Evolutionary conservation across 2,797 vertebrate genomes (phyloP).

Genomic region (Sparus aurata): DNA sequence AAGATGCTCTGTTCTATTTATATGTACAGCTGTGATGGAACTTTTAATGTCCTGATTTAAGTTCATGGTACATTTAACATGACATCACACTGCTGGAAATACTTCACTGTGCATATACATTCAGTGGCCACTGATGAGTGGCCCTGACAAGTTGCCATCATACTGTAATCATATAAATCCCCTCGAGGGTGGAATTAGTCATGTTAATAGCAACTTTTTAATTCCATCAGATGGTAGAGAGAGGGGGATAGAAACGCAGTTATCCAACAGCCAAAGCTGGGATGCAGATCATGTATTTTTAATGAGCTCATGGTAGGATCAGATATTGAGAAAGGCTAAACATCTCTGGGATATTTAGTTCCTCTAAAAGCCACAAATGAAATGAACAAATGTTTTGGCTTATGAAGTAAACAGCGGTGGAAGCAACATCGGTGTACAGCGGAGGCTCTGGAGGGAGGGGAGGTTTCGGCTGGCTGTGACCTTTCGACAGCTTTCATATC

Average conservation of each 20-base stretch:
- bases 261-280: conserved; percentile 70
- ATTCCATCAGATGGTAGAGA: conserved; percentile 66
- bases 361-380: conserved; percentile 77
- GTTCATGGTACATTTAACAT: conserved; percentile 45
- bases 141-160: conserved; percentile 47
- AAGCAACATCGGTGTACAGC: background rate
- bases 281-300: conserved; percentile 80
- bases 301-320: conserved; percentile 78
- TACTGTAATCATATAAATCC: conserved; percentile 62
- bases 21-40: conserved; percentile 1
- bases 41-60: conserved; percentile 17
- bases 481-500: conserved; percentile 69
- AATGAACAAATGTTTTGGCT: conserved; percentile 76
- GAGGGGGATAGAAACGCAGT: conserved; percentile 60
- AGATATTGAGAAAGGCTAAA: conserved; percentile 72
- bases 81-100: conserved; percentile 31
- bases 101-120: background rate
- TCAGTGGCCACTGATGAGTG: conserved; percentile 49
- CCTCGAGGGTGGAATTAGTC: conserved; percentile 67
- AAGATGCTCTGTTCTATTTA: conserved; percentile 6
- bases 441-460: conserved; percentile 12
- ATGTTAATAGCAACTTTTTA: conserved; percentile 73
- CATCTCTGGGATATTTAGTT: conserved; percentile 77
- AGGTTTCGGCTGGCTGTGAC: conserved; percentile 57
- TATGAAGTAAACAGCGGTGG: conserved; percentile 61